Percentiles rank a stretch among this genome's conserved stretches.
phyloP scores from a whole-genome alignment of 2,113 vertebrate species.

The Riparia riparia region DNA sequence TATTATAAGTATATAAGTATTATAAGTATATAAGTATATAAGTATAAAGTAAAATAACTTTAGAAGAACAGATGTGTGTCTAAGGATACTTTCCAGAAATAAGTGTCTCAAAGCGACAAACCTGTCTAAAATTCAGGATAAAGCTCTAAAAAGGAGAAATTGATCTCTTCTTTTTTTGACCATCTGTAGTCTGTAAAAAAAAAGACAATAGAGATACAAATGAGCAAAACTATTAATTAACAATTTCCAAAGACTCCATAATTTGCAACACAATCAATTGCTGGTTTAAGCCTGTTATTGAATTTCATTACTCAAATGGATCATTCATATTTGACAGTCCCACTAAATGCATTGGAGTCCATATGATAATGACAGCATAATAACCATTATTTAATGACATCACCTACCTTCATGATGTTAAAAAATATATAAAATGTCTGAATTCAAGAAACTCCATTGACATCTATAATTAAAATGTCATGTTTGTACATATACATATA shows the following conservation, averaged over 20 bases:
- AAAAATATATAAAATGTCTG: background rate
- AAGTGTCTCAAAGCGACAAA: background rate
- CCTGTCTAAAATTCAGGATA: background rate
- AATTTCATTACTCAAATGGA: background rate
- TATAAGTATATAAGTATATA: no score
- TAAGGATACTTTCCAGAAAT: background rate
- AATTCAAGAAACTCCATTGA: background rate
- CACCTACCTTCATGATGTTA: background rate
- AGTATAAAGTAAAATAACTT: no score
- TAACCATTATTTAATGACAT: background rate
- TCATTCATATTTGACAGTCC: background rate
- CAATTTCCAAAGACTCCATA: background rate
- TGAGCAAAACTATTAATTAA: background rate
- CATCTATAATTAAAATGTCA: background rate
- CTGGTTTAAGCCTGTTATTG: background rate
- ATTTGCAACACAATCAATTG: background rate
- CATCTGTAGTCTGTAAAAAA: background rate
- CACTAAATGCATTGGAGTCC: background rate
- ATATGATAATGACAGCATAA: background rate
- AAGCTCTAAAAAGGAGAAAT: background rate
- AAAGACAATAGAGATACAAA: background rate
- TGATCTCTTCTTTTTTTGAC: no score
- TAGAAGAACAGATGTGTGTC: background rate
- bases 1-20: no score
- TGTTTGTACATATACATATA: rapidly evolving